Percentiles rank a stretch among this genome's conserved stretches.
These are phyloP conservation scores for Bombyx mandarina DNA, from an alignment of 1,140 invertebrate genomes.

Conservation along the genomic window DNA sequence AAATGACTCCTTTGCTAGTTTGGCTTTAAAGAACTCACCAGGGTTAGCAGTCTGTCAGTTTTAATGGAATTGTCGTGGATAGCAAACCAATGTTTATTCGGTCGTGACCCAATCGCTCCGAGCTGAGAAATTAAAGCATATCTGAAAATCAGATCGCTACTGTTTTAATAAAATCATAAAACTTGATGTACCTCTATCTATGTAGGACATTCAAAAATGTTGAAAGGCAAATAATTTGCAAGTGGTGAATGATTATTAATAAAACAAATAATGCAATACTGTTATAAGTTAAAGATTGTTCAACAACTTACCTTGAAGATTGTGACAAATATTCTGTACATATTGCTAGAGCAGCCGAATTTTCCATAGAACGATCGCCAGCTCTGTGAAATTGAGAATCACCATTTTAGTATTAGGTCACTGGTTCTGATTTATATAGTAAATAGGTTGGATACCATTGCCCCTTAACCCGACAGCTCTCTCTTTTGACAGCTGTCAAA, in stretches of 20 bases:
- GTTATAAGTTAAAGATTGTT: neutral
- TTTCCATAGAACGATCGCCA: constrained; percentile 46
- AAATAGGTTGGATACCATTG: too few species aligned
- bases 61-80: constrained; percentile 84
- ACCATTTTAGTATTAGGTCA: neutral
- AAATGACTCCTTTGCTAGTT: too few species aligned
- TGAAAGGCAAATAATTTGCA: too few species aligned
- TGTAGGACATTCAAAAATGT: too few species aligned
- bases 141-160: constrained; percentile 41
- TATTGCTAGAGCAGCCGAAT: constrained; percentile 47
- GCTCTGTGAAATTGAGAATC: constrained; percentile 12
- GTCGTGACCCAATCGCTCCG: constrained; percentile 84
- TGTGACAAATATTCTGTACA: constrained; percentile 54
- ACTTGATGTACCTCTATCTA: too few species aligned
- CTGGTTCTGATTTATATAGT: too few species aligned
- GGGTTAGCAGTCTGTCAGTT: constrained; percentile 86
- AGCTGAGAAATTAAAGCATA: constrained; percentile 84
- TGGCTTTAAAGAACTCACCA: constrained; percentile 67
- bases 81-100: constrained; percentile 91
- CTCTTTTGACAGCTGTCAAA: too few species aligned
- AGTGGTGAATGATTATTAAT: too few species aligned
- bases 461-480: too few species aligned
- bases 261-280: too few species aligned
- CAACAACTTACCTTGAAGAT: constrained; percentile 31
- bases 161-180: too few species aligned